Percentiles rank a stretch among this genome's conserved stretches.
Conservation (phyloP, 2,888 invertebrate genomes). For the Dichetophora obliterata region DNA sequence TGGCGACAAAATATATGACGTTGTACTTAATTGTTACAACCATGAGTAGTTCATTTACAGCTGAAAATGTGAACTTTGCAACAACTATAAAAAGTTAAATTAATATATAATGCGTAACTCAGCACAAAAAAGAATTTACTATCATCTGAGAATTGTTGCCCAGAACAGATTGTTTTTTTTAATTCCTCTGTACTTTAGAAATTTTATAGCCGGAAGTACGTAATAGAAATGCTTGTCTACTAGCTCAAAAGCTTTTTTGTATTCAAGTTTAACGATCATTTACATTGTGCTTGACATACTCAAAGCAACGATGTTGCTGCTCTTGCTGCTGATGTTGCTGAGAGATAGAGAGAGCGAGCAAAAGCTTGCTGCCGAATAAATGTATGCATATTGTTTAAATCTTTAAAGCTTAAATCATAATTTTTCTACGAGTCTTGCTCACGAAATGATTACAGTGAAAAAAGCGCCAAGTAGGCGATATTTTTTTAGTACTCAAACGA, state of each 20-base stretch:
- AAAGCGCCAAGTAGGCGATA: not conserved
- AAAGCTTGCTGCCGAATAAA: not conserved
- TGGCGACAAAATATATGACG: no score
- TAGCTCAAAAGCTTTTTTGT: not conserved
- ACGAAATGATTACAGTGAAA: not conserved
- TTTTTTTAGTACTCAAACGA: constrained; percentile 21
- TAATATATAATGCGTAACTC: no score
- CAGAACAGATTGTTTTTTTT: no score
- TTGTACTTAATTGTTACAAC: no score
- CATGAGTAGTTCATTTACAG: no score
- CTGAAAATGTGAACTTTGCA: no score
- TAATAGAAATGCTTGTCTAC: no score
- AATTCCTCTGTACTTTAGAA: no score
- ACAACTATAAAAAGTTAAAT: no score
- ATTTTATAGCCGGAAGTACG: no score
- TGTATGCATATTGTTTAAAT: not conserved
- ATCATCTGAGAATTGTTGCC: no score
- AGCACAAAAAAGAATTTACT: no score
- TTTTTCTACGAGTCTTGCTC: constrained; percentile 7
- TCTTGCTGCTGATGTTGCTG: not conserved
- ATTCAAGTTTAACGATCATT: not conserved
- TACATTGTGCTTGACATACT: not conserved
- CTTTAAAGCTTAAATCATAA: constrained; percentile 1
- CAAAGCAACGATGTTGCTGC: not conserved
- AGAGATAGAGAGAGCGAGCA: not conserved